Percentiles rank a stretch among this genome's conserved stretches.
These are phyloP conservation scores for Mormyrus iriodes DNA, from an alignment of 2,113 vertebrate species.

Conservation along the genomic window DNA sequence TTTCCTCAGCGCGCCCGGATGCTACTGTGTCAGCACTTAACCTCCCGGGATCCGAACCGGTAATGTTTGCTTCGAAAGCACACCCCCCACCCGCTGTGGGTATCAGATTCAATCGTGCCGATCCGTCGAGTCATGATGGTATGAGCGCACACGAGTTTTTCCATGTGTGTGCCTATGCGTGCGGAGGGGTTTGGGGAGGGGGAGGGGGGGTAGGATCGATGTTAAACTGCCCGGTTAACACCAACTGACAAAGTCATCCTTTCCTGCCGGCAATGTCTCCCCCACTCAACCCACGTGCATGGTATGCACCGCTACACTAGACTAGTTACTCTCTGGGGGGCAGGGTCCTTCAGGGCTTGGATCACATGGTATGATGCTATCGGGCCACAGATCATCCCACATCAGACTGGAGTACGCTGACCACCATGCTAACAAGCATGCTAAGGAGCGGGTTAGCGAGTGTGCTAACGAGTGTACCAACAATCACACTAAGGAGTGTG, in stretches of 20 bases:
- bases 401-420: background rate
- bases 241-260: slow-evolving; percentile 46
- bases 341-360: background rate
- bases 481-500: background rate
- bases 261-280: slow-evolving; percentile 29
- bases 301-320: background rate
- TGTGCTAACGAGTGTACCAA: background rate
- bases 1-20: background rate
- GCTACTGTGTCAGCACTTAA: background rate
- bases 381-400: background rate
- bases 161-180: background rate
- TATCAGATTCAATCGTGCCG: background rate
- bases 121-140: background rate
- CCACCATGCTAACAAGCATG: background rate
- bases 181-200: background rate
- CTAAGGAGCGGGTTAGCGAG: background rate
- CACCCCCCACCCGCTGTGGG: background rate
- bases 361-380: background rate
- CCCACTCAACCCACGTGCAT: background rate
- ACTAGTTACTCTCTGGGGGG: background rate
- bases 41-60: background rate
- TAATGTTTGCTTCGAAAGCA: background rate
- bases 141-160: background rate
- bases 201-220: slow-evolving; percentile 50
- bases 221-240: slow-evolving; percentile 59